phyloP scores from a whole-genome alignment of 2,797 vertebrate genomes.

The Simalia tracyae region DNA sequence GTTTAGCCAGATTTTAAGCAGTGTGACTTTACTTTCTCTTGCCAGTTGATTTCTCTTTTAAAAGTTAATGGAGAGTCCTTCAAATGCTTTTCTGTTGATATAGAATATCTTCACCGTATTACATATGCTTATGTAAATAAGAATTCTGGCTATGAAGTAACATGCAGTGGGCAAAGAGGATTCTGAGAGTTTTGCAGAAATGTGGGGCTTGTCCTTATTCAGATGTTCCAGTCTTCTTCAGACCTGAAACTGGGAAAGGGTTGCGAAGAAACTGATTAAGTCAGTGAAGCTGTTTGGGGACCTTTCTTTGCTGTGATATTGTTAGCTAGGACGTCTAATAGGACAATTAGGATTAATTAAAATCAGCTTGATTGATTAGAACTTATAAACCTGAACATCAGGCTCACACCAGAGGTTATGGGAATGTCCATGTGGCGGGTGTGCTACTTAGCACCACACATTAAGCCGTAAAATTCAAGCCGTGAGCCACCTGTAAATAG shows the following conservation, averaged over 20 bases:
- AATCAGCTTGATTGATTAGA: conserved; percentile 66
- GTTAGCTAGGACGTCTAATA: conserved; percentile 63
- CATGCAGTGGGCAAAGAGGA: neutral
- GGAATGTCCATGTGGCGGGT: neutral
- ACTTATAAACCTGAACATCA: conserved; percentile 43
- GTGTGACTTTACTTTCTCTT: neutral
- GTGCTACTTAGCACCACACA: neutral
- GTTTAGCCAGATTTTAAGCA: neutral
- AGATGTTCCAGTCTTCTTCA: conserved; percentile 57
- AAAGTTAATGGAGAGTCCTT: neutral
- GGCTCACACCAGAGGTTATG: neutral
- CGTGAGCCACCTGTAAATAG: neutral
- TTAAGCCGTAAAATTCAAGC: neutral
- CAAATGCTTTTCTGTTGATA: neutral
- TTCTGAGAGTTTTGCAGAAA: neutral
- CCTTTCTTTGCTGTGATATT: conserved; percentile 57
- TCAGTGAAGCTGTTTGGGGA: conserved; percentile 64
- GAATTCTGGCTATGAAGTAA: accelerated
- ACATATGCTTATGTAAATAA: neutral
- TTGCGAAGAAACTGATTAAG: conserved; percentile 68
- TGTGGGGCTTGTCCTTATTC: conserved; percentile 45
- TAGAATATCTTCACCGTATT: neutral
- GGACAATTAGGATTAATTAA: conserved; percentile 72
- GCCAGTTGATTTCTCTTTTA: neutral
- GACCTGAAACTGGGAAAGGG: conserved; percentile 60